Conservation (phyloP, 2,113 vertebrate species). For the Epinephelus moara region DNA sequence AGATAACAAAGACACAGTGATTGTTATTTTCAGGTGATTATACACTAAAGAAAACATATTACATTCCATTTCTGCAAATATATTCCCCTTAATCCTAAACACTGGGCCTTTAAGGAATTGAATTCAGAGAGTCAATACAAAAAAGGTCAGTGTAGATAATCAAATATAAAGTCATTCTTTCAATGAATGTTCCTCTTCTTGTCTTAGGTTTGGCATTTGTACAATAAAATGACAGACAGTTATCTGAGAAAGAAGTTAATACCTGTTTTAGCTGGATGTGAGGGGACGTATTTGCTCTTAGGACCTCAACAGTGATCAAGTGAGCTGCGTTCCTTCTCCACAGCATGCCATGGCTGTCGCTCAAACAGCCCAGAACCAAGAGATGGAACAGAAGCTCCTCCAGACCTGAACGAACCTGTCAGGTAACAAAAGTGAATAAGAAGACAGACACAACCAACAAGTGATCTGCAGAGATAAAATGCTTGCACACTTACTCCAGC, state of each 20-base stretch:
- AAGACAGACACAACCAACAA: neutral
- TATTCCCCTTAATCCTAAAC: no score
- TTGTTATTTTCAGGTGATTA: no score
- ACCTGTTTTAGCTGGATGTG: constrained; percentile 66
- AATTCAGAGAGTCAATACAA: neutral
- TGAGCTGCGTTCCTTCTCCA: constrained; percentile 84
- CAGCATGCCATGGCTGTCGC: constrained; percentile 77
- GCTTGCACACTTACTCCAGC: constrained; percentile 72
- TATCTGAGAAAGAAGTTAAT: neutral
- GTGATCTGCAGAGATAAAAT: neutral
- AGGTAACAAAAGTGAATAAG: neutral
- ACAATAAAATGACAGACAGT: neutral
- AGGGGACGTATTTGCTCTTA: constrained; percentile 51
- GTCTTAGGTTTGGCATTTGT: neutral
- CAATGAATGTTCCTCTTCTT: neutral
- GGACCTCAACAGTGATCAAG: constrained; percentile 81
- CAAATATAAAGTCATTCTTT: neutral
- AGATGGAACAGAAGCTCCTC: constrained; percentile 81
- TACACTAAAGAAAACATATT: no score
- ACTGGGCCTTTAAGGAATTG: neutral
- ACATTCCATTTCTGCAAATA: no score
- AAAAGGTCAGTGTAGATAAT: neutral
- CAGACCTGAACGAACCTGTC: constrained; percentile 77
- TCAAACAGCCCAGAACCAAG: constrained; percentile 80
- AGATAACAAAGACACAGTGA: no score